Percentiles rank a stretch among this genome's conserved stretches.
Evolutionary conservation across 2,888 invertebrate genomes (phyloP).

Genomic region (Eledone cirrhosa): DNA sequence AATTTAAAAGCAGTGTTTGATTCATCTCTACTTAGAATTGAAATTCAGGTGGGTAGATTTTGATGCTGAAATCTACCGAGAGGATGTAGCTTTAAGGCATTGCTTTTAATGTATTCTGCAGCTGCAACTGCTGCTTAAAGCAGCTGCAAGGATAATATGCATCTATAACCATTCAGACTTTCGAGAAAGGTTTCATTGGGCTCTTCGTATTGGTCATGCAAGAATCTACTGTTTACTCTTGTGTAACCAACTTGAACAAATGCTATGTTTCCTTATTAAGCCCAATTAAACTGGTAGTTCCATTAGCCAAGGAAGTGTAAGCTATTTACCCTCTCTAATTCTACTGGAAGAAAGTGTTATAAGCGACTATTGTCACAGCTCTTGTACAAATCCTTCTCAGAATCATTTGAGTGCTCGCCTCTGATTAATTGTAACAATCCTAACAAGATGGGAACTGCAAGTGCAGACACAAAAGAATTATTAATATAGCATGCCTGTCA

Average conservation of each 20-base stretch:
- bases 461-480: constrained; percentile 20
- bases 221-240: constrained; percentile 27
- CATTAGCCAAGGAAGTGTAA: constrained; percentile 1
- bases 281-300: constrained; percentile 24
- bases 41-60: constrained; percentile 27
- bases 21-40: constrained; percentile 23
- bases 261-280: constrained; percentile 18
- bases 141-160: constrained; percentile 28
- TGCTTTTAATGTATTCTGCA: constrained; percentile 25
- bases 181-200: constrained; percentile 15
- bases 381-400: constrained; percentile 22
- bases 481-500: constrained; percentile 21
- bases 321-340: constrained; percentile 21
- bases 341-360: constrained; percentile 7
- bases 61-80: constrained; percentile 26
- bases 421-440: constrained; percentile 21
- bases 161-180: constrained; percentile 26
- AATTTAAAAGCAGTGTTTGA: constrained; percentile 10
- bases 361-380: constrained; percentile 18
- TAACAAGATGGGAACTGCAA: constrained; percentile 18
- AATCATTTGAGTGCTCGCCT: constrained; percentile 17
- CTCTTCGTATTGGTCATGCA: constrained; percentile 24
- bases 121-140: constrained; percentile 26
- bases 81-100: constrained; percentile 23
- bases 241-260: constrained; percentile 28